A percentile compares a stretch with the other conserved stretches of the same genome.
phyloP scores from a whole-genome alignment of 2,113 vertebrate species.

The Hippocampus mohnikei region DNA sequence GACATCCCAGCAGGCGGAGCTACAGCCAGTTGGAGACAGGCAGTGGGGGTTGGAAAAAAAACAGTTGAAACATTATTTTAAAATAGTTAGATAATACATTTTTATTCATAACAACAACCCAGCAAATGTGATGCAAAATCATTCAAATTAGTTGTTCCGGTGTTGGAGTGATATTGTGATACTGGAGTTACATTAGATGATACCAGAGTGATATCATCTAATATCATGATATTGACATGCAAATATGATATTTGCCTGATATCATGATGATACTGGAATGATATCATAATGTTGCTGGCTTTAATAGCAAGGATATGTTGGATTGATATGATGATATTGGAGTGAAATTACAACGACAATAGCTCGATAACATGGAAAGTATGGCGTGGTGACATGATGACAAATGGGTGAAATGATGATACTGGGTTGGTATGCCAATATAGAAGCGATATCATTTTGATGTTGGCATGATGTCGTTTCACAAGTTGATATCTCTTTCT shows the following conservation, averaged over 20 bases:
- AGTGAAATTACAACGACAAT: neutral
- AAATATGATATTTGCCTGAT: neutral
- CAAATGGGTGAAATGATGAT: neutral
- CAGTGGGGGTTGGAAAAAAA: neutral
- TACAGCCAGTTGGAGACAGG: neutral
- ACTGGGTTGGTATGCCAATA: too few relatives aligned
- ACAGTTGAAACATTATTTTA: neutral
- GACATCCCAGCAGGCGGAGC: conserved; percentile 3
- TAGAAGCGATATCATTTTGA: too few relatives aligned
- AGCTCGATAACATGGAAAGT: neutral
- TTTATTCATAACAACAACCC: too few relatives aligned
- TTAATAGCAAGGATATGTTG: neutral
- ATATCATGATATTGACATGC: too few relatives aligned
- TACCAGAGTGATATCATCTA: too few relatives aligned
- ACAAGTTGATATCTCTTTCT: too few relatives aligned
- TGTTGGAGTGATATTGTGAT: too few relatives aligned
- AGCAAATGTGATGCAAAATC: too few relatives aligned
- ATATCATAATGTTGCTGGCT: neutral
- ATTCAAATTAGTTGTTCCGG: too few relatives aligned
- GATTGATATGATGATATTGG: neutral
- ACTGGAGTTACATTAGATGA: too few relatives aligned
- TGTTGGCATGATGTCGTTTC: neutral
- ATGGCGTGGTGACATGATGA: neutral
- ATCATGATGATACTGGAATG: neutral
- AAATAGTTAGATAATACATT: too few relatives aligned